phyloP scores from a whole-genome alignment of 2,888 invertebrate species.

The Spilosoma lubricipeda region DNA sequence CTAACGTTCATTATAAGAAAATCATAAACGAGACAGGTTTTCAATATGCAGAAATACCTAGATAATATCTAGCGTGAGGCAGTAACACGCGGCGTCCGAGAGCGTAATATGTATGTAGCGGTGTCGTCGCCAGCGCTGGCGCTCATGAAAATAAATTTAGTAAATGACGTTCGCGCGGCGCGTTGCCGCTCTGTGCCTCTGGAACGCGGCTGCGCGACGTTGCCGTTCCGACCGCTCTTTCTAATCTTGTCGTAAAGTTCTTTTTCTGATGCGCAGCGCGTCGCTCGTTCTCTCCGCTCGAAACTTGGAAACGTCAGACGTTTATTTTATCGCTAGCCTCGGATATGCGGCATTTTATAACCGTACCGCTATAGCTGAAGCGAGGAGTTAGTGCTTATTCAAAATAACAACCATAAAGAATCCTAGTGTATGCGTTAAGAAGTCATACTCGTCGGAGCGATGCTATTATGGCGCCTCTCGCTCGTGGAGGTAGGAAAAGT shows the following conservation, averaged over 20 bases:
- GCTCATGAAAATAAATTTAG: conserved; percentile 87
- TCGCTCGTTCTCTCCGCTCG: conserved; percentile 82
- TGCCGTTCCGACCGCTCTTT: conserved; percentile 85
- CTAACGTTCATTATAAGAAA: conserved; percentile 57
- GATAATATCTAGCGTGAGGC: conserved; percentile 71
- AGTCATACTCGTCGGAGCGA: conserved; percentile 60
- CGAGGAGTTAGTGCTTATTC: conserved; percentile 76
- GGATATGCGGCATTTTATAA: conserved; percentile 81
- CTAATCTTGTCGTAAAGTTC: conserved; percentile 87
- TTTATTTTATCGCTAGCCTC: conserved; percentile 83
- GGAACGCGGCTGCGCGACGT: conserved; percentile 84
- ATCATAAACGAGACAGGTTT: conserved; percentile 66
- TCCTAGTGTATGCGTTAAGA: conserved; percentile 60
- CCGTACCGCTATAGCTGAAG: conserved; percentile 69
- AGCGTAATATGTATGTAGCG: conserved; percentile 68
- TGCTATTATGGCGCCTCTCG: conserved; percentile 71
- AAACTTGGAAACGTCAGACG: conserved; percentile 84
- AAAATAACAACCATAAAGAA: conserved; percentile 78
- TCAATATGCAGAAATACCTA: conserved; percentile 72
- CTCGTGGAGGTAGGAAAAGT: conserved; percentile 82
- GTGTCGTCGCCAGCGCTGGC: conserved; percentile 83
- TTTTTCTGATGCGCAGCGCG: conserved; percentile 86
- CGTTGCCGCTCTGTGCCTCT: conserved; percentile 81
- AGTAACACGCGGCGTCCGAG: conserved; percentile 72
- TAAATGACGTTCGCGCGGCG: conserved; percentile 83